Conservation (phyloP, 2,888 invertebrate genomes). For the Mimas tiliae region DNA sequence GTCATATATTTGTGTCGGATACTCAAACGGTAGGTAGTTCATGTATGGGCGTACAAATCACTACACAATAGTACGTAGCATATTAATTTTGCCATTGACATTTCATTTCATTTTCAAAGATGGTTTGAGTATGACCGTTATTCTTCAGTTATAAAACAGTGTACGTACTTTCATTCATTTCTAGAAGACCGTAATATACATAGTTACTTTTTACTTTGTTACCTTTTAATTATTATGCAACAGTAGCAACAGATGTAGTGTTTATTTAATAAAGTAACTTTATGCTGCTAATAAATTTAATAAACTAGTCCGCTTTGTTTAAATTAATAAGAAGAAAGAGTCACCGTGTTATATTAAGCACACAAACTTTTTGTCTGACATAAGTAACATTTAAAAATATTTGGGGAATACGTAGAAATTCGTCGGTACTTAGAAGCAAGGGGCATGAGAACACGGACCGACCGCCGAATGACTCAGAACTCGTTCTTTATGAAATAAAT, state of each 20-base stretch:
- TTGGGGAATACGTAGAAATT: conserved; percentile 34
- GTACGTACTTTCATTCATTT: background rate
- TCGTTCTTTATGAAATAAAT: conserved; percentile 72
- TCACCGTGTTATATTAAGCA: background rate
- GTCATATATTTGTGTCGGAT: background rate
- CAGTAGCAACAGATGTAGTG: too few relatives aligned
- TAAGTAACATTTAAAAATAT: background rate
- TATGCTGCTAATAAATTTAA: background rate
- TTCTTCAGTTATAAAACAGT: background rate
- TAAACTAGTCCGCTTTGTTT: background rate
- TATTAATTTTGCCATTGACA: too few relatives aligned
- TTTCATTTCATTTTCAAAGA: too few relatives aligned
- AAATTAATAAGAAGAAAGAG: conserved; percentile 6
- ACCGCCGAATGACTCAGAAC: conserved; percentile 60
- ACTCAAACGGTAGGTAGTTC: background rate
- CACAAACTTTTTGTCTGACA: background rate
- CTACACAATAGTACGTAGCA: background rate
- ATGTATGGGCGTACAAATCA: background rate
- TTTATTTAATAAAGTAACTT: background rate
- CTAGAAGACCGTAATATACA: background rate
- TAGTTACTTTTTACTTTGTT: background rate
- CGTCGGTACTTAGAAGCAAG: conserved; percentile 52
- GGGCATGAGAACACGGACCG: conserved; percentile 66
- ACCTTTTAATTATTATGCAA: background rate
- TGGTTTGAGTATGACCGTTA: too few relatives aligned